Percentiles rank a stretch among this genome's conserved stretches.
phyloP scores from a whole-genome alignment of 1,140 invertebrate species.

The Rhynchophorus ferrugineus region DNA sequence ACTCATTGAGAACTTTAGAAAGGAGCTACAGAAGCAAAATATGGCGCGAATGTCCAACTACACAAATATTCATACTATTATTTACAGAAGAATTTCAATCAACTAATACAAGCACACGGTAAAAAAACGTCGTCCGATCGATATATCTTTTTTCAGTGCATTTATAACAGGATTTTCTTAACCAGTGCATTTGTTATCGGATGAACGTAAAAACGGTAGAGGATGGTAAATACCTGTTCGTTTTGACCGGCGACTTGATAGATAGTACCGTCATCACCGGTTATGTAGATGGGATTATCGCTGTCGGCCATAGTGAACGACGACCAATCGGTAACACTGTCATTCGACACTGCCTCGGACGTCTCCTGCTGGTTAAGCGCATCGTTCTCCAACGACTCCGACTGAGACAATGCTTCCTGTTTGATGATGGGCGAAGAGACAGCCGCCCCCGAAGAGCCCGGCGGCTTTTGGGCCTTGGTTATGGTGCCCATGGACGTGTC shows the following conservation, averaged over 20 bases:
- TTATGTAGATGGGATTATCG: constrained; percentile 53
- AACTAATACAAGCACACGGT: too few species aligned
- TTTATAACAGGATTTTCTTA: too few species aligned
- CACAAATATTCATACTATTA: too few species aligned
- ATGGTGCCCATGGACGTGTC: constrained; percentile 6
- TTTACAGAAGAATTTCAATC: too few species aligned
- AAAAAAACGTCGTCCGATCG: too few species aligned
- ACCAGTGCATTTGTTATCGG: too few species aligned
- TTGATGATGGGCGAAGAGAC: background rate
- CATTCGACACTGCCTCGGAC: constrained; percentile 1
- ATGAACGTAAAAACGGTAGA: too few species aligned
- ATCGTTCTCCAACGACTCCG: background rate
- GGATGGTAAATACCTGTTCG: constrained; percentile 45
- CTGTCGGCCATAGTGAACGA: constrained; percentile 32
- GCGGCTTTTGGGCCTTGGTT: constrained; percentile 3
- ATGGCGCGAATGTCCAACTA: too few species aligned
- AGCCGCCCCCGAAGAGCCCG: background rate
- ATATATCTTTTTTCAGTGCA: too few species aligned
- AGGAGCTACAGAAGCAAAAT: too few species aligned
- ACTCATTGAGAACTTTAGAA: too few species aligned
- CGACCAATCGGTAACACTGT: constrained; percentile 23
- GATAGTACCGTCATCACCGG: constrained; percentile 59
- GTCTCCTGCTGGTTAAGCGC: constrained; percentile 6
- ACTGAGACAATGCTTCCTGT: too few species aligned
- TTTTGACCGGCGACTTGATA: constrained; percentile 67